A percentile compares a stretch with the other conserved stretches of the same genome.
phyloP scores from a whole-genome alignment of 2,113 vertebrate genomes.

The Tachysurus fulvidraco region DNA sequence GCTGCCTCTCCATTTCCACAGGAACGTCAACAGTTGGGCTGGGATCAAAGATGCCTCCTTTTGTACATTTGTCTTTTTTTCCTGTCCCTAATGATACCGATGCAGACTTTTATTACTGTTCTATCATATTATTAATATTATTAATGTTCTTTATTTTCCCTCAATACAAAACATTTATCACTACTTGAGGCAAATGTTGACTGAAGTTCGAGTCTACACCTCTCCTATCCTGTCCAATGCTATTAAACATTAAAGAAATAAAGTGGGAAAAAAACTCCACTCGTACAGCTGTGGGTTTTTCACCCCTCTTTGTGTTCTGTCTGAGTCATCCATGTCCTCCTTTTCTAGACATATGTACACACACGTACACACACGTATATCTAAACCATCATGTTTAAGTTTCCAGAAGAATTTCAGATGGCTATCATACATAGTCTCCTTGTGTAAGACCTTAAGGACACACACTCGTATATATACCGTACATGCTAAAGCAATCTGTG shows the following conservation, averaged over 20 bases:
- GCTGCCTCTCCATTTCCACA: conserved; percentile 81
- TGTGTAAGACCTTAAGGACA: not conserved
- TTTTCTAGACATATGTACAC: not conserved
- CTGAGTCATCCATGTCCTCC: not conserved
- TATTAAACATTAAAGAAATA: conserved; percentile 89
- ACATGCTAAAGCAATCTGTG: not conserved
- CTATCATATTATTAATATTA: conserved; percentile 67
- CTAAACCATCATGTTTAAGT: not conserved
- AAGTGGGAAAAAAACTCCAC: conserved; percentile 55
- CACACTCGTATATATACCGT: not conserved
- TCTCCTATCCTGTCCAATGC: conserved; percentile 87
- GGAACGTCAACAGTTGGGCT: conserved; percentile 85
- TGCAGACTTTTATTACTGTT: conserved; percentile 79
- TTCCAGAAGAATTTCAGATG: not conserved
- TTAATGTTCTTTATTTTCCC: conserved; percentile 72
- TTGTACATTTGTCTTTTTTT: conserved; percentile 87
- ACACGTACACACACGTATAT: not conserved
- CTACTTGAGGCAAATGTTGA: conserved; percentile 85
- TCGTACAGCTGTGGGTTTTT: conserved; percentile 14
- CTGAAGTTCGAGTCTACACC: conserved; percentile 85
- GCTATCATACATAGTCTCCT: not conserved
- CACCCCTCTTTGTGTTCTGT: not conserved
- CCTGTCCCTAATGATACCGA: conserved; percentile 84
- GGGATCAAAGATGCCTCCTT: conserved; percentile 88
- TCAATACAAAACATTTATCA: conserved; percentile 74